These are phyloP conservation scores for Plagodis dolabraria DNA, from an alignment of 2,888 invertebrate species.

Conservation along the genomic window DNA sequence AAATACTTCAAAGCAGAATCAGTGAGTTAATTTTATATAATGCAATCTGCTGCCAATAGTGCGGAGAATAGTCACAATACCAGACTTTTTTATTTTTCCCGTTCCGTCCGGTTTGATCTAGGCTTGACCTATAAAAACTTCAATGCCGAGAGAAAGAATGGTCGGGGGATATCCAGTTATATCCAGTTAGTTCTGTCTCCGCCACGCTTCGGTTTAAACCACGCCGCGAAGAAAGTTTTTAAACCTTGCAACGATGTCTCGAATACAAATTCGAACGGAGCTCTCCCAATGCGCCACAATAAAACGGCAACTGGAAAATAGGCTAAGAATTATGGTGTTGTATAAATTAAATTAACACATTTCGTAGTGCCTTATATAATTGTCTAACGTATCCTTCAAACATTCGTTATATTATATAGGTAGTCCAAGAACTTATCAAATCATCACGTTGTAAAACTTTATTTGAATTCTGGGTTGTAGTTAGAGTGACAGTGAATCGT, in stretches of 20 bases:
- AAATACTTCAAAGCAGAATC: constrained; percentile 15
- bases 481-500: no score
- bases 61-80: constrained; percentile 44
- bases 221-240: constrained; percentile 70
- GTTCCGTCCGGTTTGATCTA: constrained; percentile 72
- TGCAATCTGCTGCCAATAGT: constrained; percentile 33
- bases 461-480: no score
- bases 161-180: constrained; percentile 66
- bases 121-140: constrained; percentile 81
- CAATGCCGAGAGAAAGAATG: constrained; percentile 63
- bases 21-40: constrained; percentile 40
- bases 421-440: background rate
- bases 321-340: constrained; percentile 53
- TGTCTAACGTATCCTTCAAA: constrained; percentile 7
- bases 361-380: constrained; percentile 28
- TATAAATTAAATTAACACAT: constrained; percentile 47
- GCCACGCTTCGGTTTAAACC: constrained; percentile 65
- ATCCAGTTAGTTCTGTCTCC: constrained; percentile 74
- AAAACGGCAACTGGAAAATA: constrained; percentile 53
- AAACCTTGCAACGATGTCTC: constrained; percentile 61
- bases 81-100: constrained; percentile 45
- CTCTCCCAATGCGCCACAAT: constrained; percentile 55
- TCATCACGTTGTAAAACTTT: no score
- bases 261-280: constrained; percentile 71
- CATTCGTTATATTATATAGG: background rate